phyloP scores from a whole-genome alignment of 2,888 invertebrate species.

The Drosophila leonis region DNA sequence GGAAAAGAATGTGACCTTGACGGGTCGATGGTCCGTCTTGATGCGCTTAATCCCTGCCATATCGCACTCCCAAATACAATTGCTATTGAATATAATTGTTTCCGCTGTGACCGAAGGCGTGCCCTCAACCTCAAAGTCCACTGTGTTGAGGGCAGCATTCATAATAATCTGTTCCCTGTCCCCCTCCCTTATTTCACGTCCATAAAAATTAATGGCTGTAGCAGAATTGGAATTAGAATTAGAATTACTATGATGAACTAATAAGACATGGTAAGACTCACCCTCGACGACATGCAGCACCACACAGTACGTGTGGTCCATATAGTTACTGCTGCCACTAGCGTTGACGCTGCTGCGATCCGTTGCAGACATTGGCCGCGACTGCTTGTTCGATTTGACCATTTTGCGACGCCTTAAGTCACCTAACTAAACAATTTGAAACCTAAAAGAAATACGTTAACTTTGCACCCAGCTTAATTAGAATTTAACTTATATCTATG shows the following conservation, averaged over 20 bases:
- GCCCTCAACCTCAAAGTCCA: conserved; percentile 89
- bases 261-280: conserved; percentile 14
- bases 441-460: conserved; percentile 33
- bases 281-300: conserved; percentile 83
- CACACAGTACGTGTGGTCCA: conserved; percentile 77
- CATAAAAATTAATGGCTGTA: conserved; percentile 64
- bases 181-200: conserved; percentile 38
- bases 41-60: conserved; percentile 90
- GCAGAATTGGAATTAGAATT: background rate
- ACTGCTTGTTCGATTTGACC: conserved; percentile 48
- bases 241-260: no score
- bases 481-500: conserved; percentile 43
- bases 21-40: conserved; percentile 90
- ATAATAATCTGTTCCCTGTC: conserved; percentile 86
- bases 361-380: conserved; percentile 17
- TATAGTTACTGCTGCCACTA: conserved; percentile 39
- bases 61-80: conserved; percentile 92
- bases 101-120: conserved; percentile 86
- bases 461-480: conserved; percentile 23
- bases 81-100: conserved; percentile 89
- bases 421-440: conserved; percentile 47
- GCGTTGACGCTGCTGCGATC: conserved; percentile 43
- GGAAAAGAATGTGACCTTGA: conserved; percentile 89
- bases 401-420: conserved; percentile 31
- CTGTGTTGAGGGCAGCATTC: conserved; percentile 88